Conservation (phyloP, 2,113 vertebrate genomes). For the Dermatemys mawii region DNA sequence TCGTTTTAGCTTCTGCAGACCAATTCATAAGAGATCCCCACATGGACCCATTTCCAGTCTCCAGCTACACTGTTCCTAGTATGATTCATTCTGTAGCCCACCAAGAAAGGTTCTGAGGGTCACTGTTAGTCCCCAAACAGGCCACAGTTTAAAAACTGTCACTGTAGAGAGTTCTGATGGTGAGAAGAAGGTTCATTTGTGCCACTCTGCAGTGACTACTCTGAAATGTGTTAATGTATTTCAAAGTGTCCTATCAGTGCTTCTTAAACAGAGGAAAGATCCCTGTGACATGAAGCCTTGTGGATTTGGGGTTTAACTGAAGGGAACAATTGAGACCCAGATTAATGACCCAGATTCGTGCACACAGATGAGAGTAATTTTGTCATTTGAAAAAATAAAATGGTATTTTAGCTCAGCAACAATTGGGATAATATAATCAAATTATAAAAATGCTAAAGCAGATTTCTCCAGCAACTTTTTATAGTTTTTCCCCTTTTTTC, state of each 20-base stretch:
- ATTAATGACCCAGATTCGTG: background rate
- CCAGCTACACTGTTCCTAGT: background rate
- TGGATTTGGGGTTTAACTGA: background rate
- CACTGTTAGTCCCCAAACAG: fast-evolving
- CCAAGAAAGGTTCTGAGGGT: background rate
- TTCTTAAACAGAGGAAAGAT: background rate
- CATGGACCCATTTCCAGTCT: background rate
- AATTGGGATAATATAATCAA: fast-evolving
- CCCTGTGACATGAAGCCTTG: fast-evolving
- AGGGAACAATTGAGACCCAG: background rate
- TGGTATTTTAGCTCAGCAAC: background rate
- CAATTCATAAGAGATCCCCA: background rate
- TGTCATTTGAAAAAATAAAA: background rate
- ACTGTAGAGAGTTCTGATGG: fast-evolving
- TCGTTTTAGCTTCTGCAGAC: fast-evolving
- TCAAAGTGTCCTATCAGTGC: fast-evolving
- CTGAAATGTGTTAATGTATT: background rate
- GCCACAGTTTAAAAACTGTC: background rate
- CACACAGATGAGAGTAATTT: background rate
- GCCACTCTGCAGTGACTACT: background rate
- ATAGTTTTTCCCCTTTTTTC: background rate
- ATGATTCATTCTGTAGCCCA: background rate
- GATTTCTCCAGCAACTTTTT: background rate
- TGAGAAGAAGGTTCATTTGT: background rate
- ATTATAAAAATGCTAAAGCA: background rate